These are phyloP conservation scores for Scaptodrosophila lebanonensis DNA, from an alignment of 1,140 invertebrate species.

Conservation along the genomic window DNA sequence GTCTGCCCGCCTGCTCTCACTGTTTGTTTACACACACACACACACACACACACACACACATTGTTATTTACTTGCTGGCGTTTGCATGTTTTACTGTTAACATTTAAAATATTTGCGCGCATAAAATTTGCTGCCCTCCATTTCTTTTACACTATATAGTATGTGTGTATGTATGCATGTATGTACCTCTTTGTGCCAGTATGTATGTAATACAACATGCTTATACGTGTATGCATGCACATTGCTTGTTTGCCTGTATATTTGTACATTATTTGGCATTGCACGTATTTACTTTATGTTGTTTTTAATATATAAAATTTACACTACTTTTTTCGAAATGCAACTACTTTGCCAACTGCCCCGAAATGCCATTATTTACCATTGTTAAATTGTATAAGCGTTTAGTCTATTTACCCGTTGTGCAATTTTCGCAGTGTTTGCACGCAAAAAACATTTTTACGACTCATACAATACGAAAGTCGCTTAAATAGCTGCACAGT, in stretches of 20 bases:
- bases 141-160: not conserved
- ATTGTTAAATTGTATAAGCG: conserved; percentile 31
- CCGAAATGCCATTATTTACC: too few species aligned
- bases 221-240: not conserved
- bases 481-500: too few species aligned
- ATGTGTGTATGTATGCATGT: conserved; percentile 9
- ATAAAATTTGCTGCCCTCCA: conserved; percentile 43
- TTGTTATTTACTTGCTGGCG: conserved; percentile 57
- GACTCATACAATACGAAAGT: too few species aligned
- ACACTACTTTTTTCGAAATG: conserved; percentile 4
- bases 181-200: not conserved
- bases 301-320: conserved; percentile 21
- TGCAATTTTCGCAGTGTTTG: conserved; percentile 1
- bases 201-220: not conserved
- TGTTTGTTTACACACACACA: conserved; percentile 19
- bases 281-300: conserved; percentile 28
- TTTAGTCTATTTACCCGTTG: conserved; percentile 37
- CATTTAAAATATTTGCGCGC: conserved; percentile 70
- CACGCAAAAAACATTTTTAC: too few species aligned
- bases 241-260: conserved; percentile 15
- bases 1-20: conserved; percentile 28
- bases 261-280: too few species aligned
- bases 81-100: conserved; percentile 67
- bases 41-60: not conserved
- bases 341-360: not conserved